These are phyloP conservation scores for Caloenas nicobarica DNA, from an alignment of 2,113 vertebrate genomes.

Conservation along the genomic window DNA sequence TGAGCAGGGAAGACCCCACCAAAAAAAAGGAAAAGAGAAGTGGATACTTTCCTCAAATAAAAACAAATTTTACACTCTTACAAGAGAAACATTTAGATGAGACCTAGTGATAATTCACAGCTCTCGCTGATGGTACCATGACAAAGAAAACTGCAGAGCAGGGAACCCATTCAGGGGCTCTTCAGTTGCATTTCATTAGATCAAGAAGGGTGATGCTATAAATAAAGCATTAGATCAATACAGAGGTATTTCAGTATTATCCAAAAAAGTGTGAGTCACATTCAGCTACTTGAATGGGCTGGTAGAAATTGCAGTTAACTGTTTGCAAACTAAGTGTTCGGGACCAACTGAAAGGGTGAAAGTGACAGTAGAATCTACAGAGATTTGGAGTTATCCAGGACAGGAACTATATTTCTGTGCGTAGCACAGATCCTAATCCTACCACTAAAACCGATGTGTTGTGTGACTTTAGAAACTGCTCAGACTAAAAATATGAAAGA, in stretches of 20 bases:
- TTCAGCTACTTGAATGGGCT: not conserved
- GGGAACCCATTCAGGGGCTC: not conserved
- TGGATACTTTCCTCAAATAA: not conserved
- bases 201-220: not conserved
- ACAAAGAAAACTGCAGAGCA: not conserved
- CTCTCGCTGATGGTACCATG: not conserved
- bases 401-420: not conserved
- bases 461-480: not conserved
- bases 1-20: not conserved
- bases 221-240: constrained; percentile 5
- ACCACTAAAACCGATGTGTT: not conserved
- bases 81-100: not conserved
- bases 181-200: constrained; percentile 1
- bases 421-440: not conserved
- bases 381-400: not conserved
- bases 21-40: not conserved
- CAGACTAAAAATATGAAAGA: not conserved
- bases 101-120: not conserved
- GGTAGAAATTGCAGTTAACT: not conserved
- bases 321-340: not conserved
- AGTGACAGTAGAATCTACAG: not conserved
- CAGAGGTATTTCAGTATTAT: not conserved
- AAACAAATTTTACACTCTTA: not conserved
- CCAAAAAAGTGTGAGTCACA: constrained; percentile 21
- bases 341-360: not conserved